Conservation (phyloP, 2,888 invertebrate species). For the Ophion costatus region DNA sequence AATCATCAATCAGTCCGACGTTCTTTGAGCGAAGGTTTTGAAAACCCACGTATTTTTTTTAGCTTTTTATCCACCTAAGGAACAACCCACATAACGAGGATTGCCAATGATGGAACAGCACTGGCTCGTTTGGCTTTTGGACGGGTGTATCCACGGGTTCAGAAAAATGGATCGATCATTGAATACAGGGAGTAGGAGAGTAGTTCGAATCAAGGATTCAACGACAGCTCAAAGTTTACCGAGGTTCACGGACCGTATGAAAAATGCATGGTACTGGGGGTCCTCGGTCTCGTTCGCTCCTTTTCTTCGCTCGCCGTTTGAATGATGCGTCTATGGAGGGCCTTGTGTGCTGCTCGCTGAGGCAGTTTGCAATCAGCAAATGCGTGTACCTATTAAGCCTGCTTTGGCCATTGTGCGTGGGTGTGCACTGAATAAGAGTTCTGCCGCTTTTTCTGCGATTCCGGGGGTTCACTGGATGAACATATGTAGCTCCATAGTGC, state of each 20-base stretch:
- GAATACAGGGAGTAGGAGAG: not conserved
- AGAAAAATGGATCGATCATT: not conserved
- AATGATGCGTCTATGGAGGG: not conserved
- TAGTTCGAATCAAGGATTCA: conserved; percentile 6
- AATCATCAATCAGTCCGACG: not conserved
- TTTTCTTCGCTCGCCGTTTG: conserved; percentile 48
- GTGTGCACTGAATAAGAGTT: conserved; percentile 77
- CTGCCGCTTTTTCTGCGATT: conserved; percentile 58
- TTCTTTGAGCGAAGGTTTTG: not conserved
- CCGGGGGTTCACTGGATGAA: conserved; percentile 36
- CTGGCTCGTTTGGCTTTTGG: not conserved
- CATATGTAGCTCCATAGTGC: conserved; percentile 54
- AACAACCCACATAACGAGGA: too few relatives aligned
- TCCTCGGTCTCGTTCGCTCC: conserved; percentile 31
- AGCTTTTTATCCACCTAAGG: too few relatives aligned
- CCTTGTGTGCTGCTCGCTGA: conserved; percentile 46
- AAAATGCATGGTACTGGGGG: conserved; percentile 29
- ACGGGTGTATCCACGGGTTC: not conserved
- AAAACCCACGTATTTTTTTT: too few relatives aligned
- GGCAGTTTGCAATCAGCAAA: conserved; percentile 81
- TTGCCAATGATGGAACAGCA: too few relatives aligned
- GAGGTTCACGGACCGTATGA: conserved; percentile 35
- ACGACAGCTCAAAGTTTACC: conserved; percentile 34
- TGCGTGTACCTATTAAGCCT: conserved; percentile 82
- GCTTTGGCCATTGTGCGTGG: conserved; percentile 80